Evolutionary conservation across 2,113 vertebrate genomes (phyloP).

Genomic region (Vireo altiloquus): DNA sequence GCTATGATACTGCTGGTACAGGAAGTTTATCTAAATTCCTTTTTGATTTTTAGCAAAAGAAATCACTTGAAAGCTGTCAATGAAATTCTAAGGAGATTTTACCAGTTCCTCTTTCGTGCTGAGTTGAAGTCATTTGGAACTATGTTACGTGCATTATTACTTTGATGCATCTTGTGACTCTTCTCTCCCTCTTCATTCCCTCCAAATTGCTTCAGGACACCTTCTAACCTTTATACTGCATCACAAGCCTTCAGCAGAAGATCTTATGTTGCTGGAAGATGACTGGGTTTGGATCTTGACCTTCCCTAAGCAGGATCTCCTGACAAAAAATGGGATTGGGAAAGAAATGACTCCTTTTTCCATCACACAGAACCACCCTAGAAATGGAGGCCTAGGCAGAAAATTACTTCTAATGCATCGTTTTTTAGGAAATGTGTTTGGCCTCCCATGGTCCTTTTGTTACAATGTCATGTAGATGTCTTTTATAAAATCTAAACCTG

Average conservation of each 20-base stretch:
- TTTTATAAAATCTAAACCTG: constrained; percentile 3
- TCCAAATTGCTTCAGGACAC: constrained; percentile 62
- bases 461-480: background rate
- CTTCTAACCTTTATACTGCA: constrained; percentile 59
- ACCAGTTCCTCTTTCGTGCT: background rate
- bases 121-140: constrained; percentile 58
- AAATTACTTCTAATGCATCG: background rate
- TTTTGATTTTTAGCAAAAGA: constrained; percentile 7
- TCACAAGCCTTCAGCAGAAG: constrained; percentile 60
- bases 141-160: constrained; percentile 20
- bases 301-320: constrained; percentile 59
- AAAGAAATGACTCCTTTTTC: constrained; percentile 56
- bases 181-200: constrained; percentile 64
- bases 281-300: constrained; percentile 66
- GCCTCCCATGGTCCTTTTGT: background rate
- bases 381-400: constrained; percentile 52
- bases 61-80: background rate
- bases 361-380: constrained; percentile 29
- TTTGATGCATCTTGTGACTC: constrained; percentile 56
- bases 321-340: constrained; percentile 60
- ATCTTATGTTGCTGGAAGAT: constrained; percentile 64
- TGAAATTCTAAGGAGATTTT: constrained; percentile 32
- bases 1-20: background rate
- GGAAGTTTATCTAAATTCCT: constrained; percentile 10
- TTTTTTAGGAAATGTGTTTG: background rate